Conservation (phyloP, 2,113 vertebrate genomes). For the pig (Sus scrofa) region DNA sequence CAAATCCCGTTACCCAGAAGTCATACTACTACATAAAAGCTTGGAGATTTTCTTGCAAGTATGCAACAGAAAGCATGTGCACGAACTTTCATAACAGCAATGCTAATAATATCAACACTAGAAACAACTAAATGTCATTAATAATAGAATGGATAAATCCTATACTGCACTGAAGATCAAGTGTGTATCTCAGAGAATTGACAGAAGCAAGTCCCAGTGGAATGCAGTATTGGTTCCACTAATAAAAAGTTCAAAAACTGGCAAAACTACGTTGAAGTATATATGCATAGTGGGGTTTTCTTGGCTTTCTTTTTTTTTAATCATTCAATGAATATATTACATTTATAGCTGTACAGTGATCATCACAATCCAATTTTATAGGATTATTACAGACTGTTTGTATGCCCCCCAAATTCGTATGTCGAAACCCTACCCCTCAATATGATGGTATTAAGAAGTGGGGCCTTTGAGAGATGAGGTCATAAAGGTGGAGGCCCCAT, state of each 20-base stretch:
- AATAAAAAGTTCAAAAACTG: not conserved
- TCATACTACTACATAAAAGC: not conserved
- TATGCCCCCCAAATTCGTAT: not conserved
- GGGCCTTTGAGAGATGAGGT: not conserved
- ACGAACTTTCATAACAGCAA: not conserved
- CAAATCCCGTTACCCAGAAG: not conserved
- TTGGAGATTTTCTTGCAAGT: conserved; percentile 25
- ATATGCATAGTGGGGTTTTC: not conserved
- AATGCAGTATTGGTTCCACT: not conserved
- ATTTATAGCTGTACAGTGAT: too few species aligned
- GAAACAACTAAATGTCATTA: not conserved
- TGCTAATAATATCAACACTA: not conserved
- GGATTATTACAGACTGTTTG: not conserved
- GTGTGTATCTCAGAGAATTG: not conserved
- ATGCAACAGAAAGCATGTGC: not conserved
- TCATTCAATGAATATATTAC: too few species aligned
- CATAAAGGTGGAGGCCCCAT: not conserved
- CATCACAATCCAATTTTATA: too few species aligned
- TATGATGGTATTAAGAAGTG: not conserved
- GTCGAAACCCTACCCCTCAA: not conserved
- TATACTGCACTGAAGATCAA: not conserved
- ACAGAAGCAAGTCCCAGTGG: not conserved
- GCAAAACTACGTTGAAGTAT: conserved; percentile 22
- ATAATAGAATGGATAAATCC: not conserved
- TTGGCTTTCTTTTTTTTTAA: too few species aligned